These are phyloP conservation scores for Xerus inauris DNA, from an alignment of 2,113 vertebrate species.

Conservation along the genomic window DNA sequence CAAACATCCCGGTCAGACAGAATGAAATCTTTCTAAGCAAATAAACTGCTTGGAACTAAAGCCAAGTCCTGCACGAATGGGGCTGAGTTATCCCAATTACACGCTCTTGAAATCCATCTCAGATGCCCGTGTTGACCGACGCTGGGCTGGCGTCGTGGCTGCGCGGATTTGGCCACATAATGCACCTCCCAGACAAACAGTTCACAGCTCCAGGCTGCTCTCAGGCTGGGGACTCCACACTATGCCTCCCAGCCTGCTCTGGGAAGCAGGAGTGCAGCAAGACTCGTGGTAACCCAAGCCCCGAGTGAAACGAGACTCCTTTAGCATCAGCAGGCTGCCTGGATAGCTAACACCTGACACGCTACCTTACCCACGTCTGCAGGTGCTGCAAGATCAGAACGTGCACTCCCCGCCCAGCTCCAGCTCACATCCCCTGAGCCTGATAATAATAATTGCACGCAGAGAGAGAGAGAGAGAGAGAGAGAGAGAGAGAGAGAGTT, in stretches of 20 bases:
- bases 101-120: background rate
- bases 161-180: background rate
- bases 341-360: conserved; percentile 77
- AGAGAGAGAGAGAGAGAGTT: background rate
- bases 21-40: background rate
- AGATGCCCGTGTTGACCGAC: background rate
- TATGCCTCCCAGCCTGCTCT: conserved; percentile 25
- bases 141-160: conserved; percentile 42
- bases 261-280: conserved; percentile 16
- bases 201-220: background rate
- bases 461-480: background rate
- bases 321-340: conserved; percentile 55
- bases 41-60: background rate
- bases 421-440: background rate
- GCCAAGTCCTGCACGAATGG: background rate
- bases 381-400: background rate
- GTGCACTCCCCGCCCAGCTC: background rate
- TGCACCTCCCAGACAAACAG: conserved; percentile 19
- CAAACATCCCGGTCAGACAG: background rate
- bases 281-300: conserved; percentile 72
- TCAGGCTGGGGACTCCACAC: conserved; percentile 22
- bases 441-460: conserved; percentile 25
- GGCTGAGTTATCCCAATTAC: conserved; percentile 35
- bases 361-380: conserved; percentile 65
- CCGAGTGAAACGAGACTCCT: conserved; percentile 63